phyloP scores from a whole-genome alignment of 1,140 invertebrate species.

The Nasonia giraulti region DNA sequence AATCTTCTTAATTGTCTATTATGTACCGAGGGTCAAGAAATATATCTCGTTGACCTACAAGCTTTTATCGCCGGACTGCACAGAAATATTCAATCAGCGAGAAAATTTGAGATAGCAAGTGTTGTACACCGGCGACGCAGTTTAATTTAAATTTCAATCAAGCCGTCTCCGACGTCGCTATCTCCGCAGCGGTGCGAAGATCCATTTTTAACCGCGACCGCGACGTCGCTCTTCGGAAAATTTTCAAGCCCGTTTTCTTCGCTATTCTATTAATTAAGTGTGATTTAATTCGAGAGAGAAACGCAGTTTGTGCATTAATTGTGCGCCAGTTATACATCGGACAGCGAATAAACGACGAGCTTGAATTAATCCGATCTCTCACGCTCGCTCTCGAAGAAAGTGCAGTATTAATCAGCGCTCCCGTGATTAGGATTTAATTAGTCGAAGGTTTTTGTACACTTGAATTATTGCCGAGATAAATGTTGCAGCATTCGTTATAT shows the following conservation, averaged over 20 bases:
- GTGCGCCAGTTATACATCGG: neutral
- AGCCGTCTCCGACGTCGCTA: neutral
- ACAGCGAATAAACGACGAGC: neutral
- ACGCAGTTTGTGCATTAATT: neutral
- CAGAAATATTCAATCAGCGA: neutral
- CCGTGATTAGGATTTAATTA: too few relatives aligned
- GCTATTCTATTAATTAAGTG: too few relatives aligned
- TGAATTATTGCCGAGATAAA: neutral
- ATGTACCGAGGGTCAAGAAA: neutral
- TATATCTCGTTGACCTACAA: neutral
- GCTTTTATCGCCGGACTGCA: neutral
- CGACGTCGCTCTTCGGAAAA: too few relatives aligned
- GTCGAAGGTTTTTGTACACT: too few relatives aligned
- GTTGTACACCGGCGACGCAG: neutral
- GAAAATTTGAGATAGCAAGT: slow-evolving; percentile 12
- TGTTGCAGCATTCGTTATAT: neutral
- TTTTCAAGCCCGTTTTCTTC: too few relatives aligned
- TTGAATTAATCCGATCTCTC: neutral
- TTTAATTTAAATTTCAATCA: slow-evolving; percentile 50
- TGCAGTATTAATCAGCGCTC: too few relatives aligned
- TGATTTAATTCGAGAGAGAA: too few relatives aligned
- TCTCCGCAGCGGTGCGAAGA: neutral
- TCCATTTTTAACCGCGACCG: slow-evolving; percentile 30
- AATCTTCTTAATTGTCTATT: neutral
- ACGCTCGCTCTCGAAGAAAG: neutral